These are phyloP conservation scores for Pristionchus maxplancki DNA, from an alignment of 2,888 invertebrate genomes.

Conservation along the genomic window DNA sequence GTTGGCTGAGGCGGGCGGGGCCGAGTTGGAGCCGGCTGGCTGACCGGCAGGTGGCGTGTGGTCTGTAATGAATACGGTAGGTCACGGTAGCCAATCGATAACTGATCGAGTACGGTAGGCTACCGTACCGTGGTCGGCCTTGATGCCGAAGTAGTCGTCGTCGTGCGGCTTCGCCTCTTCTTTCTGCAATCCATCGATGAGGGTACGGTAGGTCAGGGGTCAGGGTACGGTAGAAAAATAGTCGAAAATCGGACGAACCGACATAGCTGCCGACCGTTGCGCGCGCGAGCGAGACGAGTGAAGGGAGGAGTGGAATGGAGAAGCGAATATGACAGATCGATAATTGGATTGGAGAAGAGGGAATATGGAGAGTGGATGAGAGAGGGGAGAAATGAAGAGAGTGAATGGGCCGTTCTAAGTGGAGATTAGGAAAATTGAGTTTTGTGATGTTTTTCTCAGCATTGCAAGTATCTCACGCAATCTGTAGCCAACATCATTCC, in stretches of 20 bases:
- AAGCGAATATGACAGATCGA: neutral
- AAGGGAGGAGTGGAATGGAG: neutral
- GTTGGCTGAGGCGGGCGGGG: neutral
- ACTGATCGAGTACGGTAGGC: neutral
- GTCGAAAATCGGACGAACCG: neutral
- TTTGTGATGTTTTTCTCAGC: neutral
- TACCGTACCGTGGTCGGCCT: slow-evolving; percentile 15
- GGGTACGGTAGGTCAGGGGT: neutral
- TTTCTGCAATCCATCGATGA: neutral
- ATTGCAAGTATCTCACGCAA: too few species aligned
- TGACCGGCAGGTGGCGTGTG: neutral
- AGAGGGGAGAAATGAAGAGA: neutral
- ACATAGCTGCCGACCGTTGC: neutral
- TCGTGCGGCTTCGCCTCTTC: neutral
- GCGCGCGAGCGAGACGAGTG: slow-evolving; percentile 20
- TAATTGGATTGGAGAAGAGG: neutral
- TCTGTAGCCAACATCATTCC: neutral
- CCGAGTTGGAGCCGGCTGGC: neutral
- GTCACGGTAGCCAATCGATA: neutral
- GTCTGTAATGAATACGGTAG: neutral
- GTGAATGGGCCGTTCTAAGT: neutral
- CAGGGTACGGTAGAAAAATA: neutral
- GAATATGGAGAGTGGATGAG: neutral
- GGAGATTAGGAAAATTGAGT: neutral
- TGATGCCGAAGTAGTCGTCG: slow-evolving; percentile 36